These are phyloP conservation scores for Heliconius cydno DNA, from an alignment of 2,888 invertebrate species.

Conservation along the genomic window DNA sequence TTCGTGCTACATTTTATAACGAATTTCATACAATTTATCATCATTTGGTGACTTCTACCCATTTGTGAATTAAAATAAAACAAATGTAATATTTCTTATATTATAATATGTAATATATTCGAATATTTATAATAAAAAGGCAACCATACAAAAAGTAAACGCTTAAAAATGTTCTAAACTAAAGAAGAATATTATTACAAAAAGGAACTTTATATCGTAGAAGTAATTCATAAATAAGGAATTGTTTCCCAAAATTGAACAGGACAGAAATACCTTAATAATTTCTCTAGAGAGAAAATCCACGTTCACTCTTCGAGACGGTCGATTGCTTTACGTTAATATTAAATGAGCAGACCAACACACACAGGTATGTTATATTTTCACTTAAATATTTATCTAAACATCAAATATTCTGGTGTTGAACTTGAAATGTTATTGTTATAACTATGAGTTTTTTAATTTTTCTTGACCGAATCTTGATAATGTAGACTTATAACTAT, in stretches of 20 bases:
- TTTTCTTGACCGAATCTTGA: no score
- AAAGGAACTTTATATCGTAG: background rate
- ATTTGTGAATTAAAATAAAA: no score
- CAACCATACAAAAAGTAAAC: background rate
- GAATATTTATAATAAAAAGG: background rate
- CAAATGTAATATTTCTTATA: no score
- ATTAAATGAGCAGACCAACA: constrained; percentile 35
- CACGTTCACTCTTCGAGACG: constrained; percentile 20
- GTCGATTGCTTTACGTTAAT: constrained; percentile 40
- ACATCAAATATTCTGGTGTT: background rate
- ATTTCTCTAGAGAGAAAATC: constrained; percentile 41
- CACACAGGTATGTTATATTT: background rate
- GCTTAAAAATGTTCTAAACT: background rate
- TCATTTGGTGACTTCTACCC: no score
- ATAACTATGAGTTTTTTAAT: background rate
- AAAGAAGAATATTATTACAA: background rate
- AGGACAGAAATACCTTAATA: constrained; percentile 31
- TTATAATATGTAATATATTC: no score
- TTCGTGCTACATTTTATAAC: no score
- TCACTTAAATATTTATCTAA: background rate
- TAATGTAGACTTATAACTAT: no score
- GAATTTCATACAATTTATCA: no score
- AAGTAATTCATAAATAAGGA: constrained; percentile 16
- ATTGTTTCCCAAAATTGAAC: background rate
- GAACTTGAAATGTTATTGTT: background rate